Evolutionary conservation across 2,888 invertebrate species (phyloP), one percentile per base, ranked within the genome.

Genomic region (Hirtodrosophila duncani): DNA sequence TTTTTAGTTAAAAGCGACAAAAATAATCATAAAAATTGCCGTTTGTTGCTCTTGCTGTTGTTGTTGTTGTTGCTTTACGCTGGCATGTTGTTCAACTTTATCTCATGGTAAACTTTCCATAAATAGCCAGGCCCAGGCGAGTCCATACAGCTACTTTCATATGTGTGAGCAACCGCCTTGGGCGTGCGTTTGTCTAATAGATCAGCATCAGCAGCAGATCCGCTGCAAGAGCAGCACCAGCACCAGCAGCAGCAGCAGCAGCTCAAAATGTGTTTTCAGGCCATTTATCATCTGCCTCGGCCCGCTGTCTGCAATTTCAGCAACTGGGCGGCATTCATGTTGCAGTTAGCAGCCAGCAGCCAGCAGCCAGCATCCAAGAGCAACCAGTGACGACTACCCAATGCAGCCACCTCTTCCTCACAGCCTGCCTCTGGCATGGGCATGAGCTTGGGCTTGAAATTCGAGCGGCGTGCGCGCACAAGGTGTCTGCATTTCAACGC

Each of bases 141-240:
- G 48, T 51, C 53, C 23, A 31, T 26, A 49, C 45, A 41, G 39
- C 44, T 42, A 39, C 45, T 38, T 39, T 43, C 36, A 34, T 49
- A 59, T 46, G 42, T 44, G 44, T 37, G 36, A 63, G 63, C 53
- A 55, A 56, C 57, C 53, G 72, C 72, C 67, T 64, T 64, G 59
- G 69, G 72, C 71, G 61, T 72, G 77, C 69, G 64, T 77, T 72
- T 77, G 77, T 77, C 72, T 66, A 72, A 72, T 72, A 72, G 77
- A 72, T 72, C 72, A 72, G 72, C 70, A 61, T 51, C 70, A 70
- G 43, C 52, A 44, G 1, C 51, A 36, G 20, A 50, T 7, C 42
- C 18, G 4, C 56, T 8, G 13, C 42, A 34, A 4, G 51, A 34
- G 21, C 50, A 21, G 24, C 53, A 11, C 3, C 44, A 38, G 31